Percentiles rank a stretch among this genome's conserved stretches.
Evolutionary conservation across 2,888 invertebrate species (phyloP).

Genomic region (Hyposoter didymator): DNA sequence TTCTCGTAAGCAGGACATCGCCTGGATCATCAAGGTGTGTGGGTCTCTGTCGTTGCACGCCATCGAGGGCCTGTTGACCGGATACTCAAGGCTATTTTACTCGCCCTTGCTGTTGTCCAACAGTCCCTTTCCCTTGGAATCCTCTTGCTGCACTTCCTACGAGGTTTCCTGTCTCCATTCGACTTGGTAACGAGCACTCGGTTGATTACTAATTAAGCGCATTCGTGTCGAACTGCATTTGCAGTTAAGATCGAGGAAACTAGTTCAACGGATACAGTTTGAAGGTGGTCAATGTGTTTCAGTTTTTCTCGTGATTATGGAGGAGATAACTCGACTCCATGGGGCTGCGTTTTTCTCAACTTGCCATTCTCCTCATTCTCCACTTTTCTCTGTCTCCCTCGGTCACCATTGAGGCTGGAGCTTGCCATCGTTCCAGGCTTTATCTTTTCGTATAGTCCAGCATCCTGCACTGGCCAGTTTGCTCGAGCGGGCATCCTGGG

Average conservation of each 20-base stretch:
- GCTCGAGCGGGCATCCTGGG: slow-evolving; percentile 8
- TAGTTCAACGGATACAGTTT: slow-evolving; percentile 21
- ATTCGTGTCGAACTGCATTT: slow-evolving; percentile 36
- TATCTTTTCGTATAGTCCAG: slow-evolving; percentile 37
- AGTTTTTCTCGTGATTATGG: slow-evolving; percentile 37
- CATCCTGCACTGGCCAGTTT: slow-evolving; percentile 17
- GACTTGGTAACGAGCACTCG: slow-evolving; percentile 42
- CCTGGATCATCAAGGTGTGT: slow-evolving; percentile 63
- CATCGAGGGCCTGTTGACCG: slow-evolving; percentile 31
- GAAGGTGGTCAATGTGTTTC: slow-evolving; percentile 8
- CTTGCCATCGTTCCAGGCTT: neutral
- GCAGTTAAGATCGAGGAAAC: slow-evolving; percentile 9
- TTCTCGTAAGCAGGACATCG: slow-evolving; percentile 50
- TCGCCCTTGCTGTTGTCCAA: slow-evolving; percentile 19
- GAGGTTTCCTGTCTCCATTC: slow-evolving; percentile 38
- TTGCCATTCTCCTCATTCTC: slow-evolving; percentile 23
- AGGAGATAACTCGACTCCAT: slow-evolving; percentile 3
- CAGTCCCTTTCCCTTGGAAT: neutral
- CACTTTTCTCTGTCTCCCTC: neutral
- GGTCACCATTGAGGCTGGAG: neutral
- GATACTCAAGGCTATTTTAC: slow-evolving; percentile 46
- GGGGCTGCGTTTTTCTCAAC: neutral
- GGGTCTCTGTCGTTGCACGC: slow-evolving; percentile 45
- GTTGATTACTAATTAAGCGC: slow-evolving; percentile 63
- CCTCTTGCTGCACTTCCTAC: slow-evolving; percentile 32